Conservation (phyloP, 2,797 vertebrate species). For the Sebastes vulpes region DNA sequence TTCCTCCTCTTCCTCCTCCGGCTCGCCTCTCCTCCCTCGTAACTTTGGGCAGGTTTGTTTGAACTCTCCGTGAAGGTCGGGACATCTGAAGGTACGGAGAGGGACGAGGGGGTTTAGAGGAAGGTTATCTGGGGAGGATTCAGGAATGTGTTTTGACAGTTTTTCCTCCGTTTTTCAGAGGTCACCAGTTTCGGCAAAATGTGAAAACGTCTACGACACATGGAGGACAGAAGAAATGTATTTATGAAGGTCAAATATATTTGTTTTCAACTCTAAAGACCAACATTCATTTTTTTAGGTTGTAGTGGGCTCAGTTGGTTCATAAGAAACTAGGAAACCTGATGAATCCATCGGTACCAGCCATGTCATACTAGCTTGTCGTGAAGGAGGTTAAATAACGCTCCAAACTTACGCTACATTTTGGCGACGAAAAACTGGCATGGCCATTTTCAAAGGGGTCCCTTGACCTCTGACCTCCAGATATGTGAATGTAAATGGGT, state of each 20-base stretch:
- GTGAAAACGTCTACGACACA: neutral
- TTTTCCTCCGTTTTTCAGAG: constrained; percentile 16
- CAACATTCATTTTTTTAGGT: too few relatives aligned
- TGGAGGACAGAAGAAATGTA: neutral
- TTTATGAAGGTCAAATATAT: neutral
- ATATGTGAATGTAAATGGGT: too few relatives aligned
- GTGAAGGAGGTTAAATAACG: too few relatives aligned
- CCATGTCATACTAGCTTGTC: too few relatives aligned
- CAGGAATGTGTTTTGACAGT: constrained; percentile 21
- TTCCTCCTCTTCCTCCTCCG: constrained; percentile 59
- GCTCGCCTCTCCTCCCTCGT: constrained; percentile 2
- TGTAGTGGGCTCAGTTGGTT: too few relatives aligned
- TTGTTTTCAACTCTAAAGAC: neutral
- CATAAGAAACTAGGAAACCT: too few relatives aligned
- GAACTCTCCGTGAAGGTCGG: neutral
- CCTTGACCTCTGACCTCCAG: too few relatives aligned
- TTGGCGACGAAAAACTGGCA: too few relatives aligned
- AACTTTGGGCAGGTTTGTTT: neutral
- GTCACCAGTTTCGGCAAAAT: neutral
- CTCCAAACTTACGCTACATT: too few relatives aligned
- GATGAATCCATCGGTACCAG: too few relatives aligned
- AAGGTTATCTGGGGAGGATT: constrained; percentile 7
- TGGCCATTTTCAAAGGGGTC: too few relatives aligned
- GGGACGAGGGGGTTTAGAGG: neutral
- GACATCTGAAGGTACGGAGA: neutral